These are phyloP conservation scores for Tetragonisca angustula DNA, from an alignment of 2,888 invertebrate genomes.

Conservation along the genomic window DNA sequence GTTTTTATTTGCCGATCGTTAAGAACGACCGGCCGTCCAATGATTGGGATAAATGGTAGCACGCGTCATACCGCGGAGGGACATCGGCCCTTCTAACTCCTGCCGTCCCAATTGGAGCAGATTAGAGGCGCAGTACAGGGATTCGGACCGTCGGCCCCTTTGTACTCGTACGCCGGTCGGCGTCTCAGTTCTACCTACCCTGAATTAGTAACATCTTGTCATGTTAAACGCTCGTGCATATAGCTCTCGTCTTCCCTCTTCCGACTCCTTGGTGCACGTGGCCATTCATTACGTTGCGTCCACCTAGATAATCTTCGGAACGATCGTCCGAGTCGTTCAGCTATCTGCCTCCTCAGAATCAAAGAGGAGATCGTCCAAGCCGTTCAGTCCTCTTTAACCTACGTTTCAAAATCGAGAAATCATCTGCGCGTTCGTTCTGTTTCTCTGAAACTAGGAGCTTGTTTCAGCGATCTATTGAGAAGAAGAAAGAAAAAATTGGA, in stretches of 20 bases:
- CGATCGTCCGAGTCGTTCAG: neutral
- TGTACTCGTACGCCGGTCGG: conserved; percentile 75
- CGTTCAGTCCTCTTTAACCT: no score
- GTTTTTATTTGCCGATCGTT: conserved; percentile 81
- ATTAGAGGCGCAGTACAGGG: conserved; percentile 82
- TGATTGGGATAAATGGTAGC: conserved; percentile 84
- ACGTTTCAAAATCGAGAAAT: no score
- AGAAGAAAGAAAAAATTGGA: neutral
- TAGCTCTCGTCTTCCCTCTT: conserved; percentile 47
- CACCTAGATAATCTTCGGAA: conserved; percentile 24
- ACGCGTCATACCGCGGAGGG: conserved; percentile 80
- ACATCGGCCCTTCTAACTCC: conserved; percentile 73
- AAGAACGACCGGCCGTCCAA: conserved; percentile 78
- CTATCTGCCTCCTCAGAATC: neutral
- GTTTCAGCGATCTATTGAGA: no score
- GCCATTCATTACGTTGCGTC: conserved; percentile 55
- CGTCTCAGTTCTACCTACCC: conserved; percentile 77
- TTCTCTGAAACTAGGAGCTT: no score
- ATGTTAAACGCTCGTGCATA: conserved; percentile 78
- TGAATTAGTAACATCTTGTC: conserved; percentile 82
- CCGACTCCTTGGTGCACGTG: conserved; percentile 69
- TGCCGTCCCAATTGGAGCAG: conserved; percentile 80
- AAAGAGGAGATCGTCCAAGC: no score
- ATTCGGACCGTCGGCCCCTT: conserved; percentile 82
- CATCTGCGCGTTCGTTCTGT: neutral